A percentile compares a stretch with the other conserved stretches of the same genome.
phyloP scores from a whole-genome alignment of 2,797 vertebrate genomes.

The Ctenopoma kingsleyae region DNA sequence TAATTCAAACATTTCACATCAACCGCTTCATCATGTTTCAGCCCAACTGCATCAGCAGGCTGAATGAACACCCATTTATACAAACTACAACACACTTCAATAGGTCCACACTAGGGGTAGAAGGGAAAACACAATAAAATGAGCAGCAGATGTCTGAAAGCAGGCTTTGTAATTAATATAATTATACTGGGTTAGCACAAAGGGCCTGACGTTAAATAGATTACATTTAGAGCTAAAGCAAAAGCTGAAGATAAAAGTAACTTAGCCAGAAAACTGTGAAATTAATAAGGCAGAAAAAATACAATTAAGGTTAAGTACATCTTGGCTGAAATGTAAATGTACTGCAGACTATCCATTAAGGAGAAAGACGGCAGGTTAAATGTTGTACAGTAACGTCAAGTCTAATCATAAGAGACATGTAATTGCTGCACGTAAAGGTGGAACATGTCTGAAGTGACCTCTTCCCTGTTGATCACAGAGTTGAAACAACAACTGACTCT shows the following conservation, averaged over 20 bases:
- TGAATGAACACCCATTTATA: conserved; percentile 13
- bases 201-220: conserved; percentile 37
- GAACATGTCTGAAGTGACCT: conserved; percentile 49
- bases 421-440: conserved; percentile 17
- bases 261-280: conserved; percentile 21
- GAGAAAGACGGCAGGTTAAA: conserved; percentile 12
- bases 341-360: conserved; percentile 15
- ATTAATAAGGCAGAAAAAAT: conserved; percentile 32
- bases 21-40: conserved; percentile 1
- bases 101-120: background rate
- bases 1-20: background rate
- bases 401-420: conserved; percentile 45
- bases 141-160: conserved; percentile 31
- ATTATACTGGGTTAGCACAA: conserved; percentile 20
- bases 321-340: conserved; percentile 32
- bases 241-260: conserved; percentile 40
- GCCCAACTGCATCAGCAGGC: background rate
- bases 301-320: conserved; percentile 21
- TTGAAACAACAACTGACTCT: conserved; percentile 50
- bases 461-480: conserved; percentile 60
- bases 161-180: conserved; percentile 28
- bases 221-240: conserved; percentile 34
- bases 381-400: conserved; percentile 8
- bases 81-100: background rate
- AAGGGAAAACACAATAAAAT: conserved; percentile 27